Evolutionary conservation across 2,797 vertebrate species (phyloP), one percentile per base, ranked within the genome.

Genomic region (Silurus lanzhouensis): DNA sequence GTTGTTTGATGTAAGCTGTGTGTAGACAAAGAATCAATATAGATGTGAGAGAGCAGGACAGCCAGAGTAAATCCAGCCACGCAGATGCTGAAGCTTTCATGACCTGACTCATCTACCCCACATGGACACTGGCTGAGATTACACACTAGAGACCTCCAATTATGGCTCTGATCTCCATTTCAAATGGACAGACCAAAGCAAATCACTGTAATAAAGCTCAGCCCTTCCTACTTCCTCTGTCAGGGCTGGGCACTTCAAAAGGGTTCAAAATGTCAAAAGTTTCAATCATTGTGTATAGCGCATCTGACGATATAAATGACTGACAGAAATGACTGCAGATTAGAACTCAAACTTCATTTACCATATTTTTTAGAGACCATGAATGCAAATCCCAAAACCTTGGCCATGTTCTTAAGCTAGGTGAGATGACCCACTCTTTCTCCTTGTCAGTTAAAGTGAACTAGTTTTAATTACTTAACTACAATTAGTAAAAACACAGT

Each of bases 131-230:
- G 67, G 67, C 46, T n/a, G n/a, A 48, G 71, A 67, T 67, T 67
- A 82, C 60, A 82, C 52, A 27, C 52, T 15, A 7, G 55, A 82
- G 71, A 86, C 15, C 6, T 77, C 52, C 72, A 68, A 76, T 75
- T 81, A 85, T 61, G 48, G 78, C 27, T n/a, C 67, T 72, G 60
- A 80, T 64, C 78, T 61, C 12, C 8, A 14, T 74, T 66, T 85
- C 66, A 80, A 61, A 52, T 0, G 6, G 27, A 74, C 60, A 81
- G 70, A 75, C 44, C 46, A 61, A 63, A 64, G 60, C 9, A 8
- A 81, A 81, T 85, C 27, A 81, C 46, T 85, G 84, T 81, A 64
- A 85, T 81, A 75, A 85, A 74, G 68, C 64, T 81, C 68, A 74
- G 57, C 25, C 70, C 46, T 75, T 15, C 48, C 14, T 55, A 44